Evolutionary conservation across 2,888 invertebrate genomes (phyloP).

Genomic region (Anodontia alba): DNA sequence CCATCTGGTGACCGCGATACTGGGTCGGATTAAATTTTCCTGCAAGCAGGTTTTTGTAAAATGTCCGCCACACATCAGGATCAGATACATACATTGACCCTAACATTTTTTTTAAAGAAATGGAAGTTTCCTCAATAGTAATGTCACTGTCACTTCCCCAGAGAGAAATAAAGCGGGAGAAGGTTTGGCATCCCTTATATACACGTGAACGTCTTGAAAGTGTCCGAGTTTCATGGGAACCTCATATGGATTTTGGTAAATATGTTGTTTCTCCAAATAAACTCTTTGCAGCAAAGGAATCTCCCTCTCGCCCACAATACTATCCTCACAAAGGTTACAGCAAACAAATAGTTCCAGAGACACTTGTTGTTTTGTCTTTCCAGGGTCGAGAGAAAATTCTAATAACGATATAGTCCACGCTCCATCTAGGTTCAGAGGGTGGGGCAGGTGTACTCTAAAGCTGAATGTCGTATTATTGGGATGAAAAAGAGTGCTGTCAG

Average conservation of each 20-base stretch:
- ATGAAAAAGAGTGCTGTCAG: not conserved
- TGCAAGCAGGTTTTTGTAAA: too few relatives aligned
- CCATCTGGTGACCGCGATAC: too few relatives aligned
- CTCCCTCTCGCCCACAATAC: conserved; percentile 28
- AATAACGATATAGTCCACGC: too few relatives aligned
- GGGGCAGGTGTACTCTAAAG: conserved; percentile 29
- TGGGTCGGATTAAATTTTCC: too few relatives aligned
- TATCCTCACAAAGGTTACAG: conserved; percentile 32
- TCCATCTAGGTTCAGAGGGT: conserved; percentile 16
- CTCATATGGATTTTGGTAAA: conserved; percentile 25
- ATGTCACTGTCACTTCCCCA: too few relatives aligned
- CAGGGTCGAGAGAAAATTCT: too few relatives aligned
- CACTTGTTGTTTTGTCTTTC: not conserved
- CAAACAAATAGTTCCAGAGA: conserved; percentile 24
- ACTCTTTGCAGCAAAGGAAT: conserved; percentile 29
- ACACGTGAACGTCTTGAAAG: conserved; percentile 15
- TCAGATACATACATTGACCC: too few relatives aligned
- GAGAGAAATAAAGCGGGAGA: conserved; percentile 31
- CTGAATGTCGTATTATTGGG: not conserved
- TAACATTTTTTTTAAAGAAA: too few relatives aligned
- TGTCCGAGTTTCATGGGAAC: conserved; percentile 26
- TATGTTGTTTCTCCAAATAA: conserved; percentile 15
- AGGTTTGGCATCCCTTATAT: not conserved
- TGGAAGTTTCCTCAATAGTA: too few relatives aligned
- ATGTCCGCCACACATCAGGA: too few relatives aligned